Base-by-base conservation (phyloP, 2,888 invertebrate species). In the Abrostola tripartita region DNA sequence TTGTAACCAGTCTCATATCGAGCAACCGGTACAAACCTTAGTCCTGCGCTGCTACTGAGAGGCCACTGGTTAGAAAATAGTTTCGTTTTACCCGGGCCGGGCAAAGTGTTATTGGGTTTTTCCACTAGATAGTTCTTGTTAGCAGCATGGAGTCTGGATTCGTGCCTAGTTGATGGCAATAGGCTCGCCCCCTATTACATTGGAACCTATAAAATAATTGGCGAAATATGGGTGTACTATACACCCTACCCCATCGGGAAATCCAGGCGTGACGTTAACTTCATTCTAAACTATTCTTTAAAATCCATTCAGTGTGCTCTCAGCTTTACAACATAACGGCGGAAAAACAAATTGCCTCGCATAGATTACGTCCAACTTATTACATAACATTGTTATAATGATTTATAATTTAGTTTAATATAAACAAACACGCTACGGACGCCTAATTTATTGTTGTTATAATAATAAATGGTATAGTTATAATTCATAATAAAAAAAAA, bases 321-420 rank as follows among this genome's bases (percentile, higher is more conserved):
- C 14, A 49, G 56, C 69, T 58, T 79, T 57, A 78, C 12, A 59
- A 66, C 24, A 52, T 35, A 54, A 35, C 50, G 10, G 49, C 14
- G 53, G 14, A n/a, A 47, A 50, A 74, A 76, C 60, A 72, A 78
- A 81, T 78, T 62, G 67, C 68, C 49, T 68, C 58, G 6, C 71
- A 78, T 70, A 76, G 47, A 74, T 78, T 74, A 66, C 37, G 41
- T n/a, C 44, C n/a, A 50, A 10, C 66, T 57, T 69, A 77, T 80
- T 80, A 78, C 49, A 62, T 47, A 53, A 60, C 60, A 80, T 74
- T 71, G 70, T 74, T 61, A 67, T 65, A 76, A 73, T 76, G 64
- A 80, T 72, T 68, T 68, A 72, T 50, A 72, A 79, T 70, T 74
- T 51, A 44, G 59, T 61, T 9, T 71, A 71, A 68, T 74, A 55